phyloP scores from a whole-genome alignment of 2,888 invertebrate species.

The Athripsodes cinereus region DNA sequence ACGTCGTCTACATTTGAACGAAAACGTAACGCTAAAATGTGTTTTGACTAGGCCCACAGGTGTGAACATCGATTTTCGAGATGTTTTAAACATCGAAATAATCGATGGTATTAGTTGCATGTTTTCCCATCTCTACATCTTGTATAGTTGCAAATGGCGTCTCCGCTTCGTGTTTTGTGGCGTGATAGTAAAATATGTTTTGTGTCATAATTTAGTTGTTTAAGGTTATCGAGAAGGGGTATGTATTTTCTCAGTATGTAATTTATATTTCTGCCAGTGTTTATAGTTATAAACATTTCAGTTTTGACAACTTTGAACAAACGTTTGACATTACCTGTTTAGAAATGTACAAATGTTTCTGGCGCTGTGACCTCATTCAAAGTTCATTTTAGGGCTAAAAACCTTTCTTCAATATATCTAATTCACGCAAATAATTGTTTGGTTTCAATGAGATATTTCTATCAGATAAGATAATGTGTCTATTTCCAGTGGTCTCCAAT shows the following conservation, averaged over 20 bases:
- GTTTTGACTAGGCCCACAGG: too few relatives aligned
- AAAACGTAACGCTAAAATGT: too few relatives aligned
- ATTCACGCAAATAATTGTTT: background rate
- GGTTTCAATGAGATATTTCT: background rate
- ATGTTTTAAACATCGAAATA: too few relatives aligned
- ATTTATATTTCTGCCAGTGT: too few relatives aligned
- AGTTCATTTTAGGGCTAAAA: background rate
- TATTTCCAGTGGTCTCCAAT: constrained; percentile 21
- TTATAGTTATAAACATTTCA: too few relatives aligned
- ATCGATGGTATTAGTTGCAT: too few relatives aligned
- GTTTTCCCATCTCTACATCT: too few relatives aligned
- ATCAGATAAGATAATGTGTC: background rate
- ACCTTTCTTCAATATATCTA: background rate
- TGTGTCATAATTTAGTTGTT: constrained; percentile 11
- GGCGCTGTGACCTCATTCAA: background rate
- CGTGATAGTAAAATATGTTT: constrained; percentile 17
- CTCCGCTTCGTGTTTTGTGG: constrained; percentile 16
- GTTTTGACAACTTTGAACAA: background rate
- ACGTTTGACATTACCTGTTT: background rate
- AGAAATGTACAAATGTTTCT: background rate
- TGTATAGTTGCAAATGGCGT: constrained; percentile 21
- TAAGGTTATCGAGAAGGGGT: constrained; percentile 13
- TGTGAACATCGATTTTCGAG: too few relatives aligned
- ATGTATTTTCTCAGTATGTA: background rate
- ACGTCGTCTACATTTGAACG: too few relatives aligned